Conservation (phyloP, 2,888 invertebrate species). For the Exocentrus adspersus region DNA sequence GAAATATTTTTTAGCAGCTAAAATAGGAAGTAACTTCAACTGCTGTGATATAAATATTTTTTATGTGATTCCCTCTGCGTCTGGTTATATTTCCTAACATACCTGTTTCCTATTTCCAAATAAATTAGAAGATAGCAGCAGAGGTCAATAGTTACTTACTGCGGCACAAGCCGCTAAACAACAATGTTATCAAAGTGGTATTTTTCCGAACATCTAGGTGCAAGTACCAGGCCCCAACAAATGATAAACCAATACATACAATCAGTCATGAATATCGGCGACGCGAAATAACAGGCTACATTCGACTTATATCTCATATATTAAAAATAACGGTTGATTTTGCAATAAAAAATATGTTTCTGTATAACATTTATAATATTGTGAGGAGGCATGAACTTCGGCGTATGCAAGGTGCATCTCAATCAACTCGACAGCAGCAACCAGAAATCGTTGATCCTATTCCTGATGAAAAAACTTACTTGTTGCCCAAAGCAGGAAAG, state of each 20-base stretch:
- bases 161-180: not conserved
- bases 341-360: not conserved
- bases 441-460: not conserved
- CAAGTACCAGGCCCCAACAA: not conserved
- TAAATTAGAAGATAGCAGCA: not conserved
- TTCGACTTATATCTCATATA: too few species aligned
- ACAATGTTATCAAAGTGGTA: conserved; percentile 13
- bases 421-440: too few species aligned
- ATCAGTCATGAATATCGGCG: too few species aligned
- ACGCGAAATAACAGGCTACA: too few species aligned
- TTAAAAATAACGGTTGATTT: too few species aligned
- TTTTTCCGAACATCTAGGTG: not conserved
- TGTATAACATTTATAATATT: conserved; percentile 16
- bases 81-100: not conserved
- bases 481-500: not conserved
- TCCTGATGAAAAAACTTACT: not conserved
- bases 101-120: not conserved
- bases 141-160: not conserved
- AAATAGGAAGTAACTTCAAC: too few species aligned
- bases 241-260: not conserved
- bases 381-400: not conserved
- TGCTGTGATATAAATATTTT: too few species aligned
- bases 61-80: too few species aligned
- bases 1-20: too few species aligned
- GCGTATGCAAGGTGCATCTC: not conserved